Conservation (phyloP, 1,140 invertebrate species). For the Meloidogyne exigua region DNA sequence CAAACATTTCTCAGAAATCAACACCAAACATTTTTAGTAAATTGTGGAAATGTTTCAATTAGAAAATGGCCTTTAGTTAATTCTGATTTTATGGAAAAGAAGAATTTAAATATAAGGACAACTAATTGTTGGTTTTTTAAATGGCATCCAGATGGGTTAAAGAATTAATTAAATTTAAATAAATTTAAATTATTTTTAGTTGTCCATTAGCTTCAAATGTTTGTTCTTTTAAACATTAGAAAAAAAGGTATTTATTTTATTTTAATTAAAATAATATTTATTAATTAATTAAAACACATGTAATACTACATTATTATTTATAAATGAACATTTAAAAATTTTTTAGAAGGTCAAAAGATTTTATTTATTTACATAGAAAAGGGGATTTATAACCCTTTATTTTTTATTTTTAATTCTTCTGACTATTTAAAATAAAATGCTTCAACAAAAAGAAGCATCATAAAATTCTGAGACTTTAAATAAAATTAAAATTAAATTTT, state of each 20-base stretch:
- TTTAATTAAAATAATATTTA: not conserved
- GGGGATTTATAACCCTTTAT: no score
- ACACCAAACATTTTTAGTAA: constrained; percentile 35
- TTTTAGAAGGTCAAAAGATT: no score
- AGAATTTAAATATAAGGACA: not conserved
- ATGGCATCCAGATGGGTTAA: constrained; percentile 21
- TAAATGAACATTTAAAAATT: no score
- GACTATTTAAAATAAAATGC: no score
- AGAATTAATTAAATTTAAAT: not conserved
- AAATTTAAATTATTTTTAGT: not conserved
- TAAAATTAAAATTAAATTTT: no score
- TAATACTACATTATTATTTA: no score
- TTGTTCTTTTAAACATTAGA: constrained; percentile 25
- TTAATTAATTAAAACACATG: not conserved
- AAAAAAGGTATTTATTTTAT: not conserved
- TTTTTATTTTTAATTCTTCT: no score
- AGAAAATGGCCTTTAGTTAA: constrained; percentile 22
- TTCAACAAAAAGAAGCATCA: no score
- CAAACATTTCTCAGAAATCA: constrained; percentile 38
- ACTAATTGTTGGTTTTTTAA: constrained; percentile 17
- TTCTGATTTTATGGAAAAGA: constrained; percentile 11
- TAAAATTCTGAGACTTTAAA: no score
- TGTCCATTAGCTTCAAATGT: constrained; percentile 16
- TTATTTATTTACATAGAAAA: no score
- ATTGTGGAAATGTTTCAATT: constrained; percentile 20